Evolutionary conservation across 2,888 invertebrate species (phyloP).

Genomic region (Fabriciana adippe): DNA sequence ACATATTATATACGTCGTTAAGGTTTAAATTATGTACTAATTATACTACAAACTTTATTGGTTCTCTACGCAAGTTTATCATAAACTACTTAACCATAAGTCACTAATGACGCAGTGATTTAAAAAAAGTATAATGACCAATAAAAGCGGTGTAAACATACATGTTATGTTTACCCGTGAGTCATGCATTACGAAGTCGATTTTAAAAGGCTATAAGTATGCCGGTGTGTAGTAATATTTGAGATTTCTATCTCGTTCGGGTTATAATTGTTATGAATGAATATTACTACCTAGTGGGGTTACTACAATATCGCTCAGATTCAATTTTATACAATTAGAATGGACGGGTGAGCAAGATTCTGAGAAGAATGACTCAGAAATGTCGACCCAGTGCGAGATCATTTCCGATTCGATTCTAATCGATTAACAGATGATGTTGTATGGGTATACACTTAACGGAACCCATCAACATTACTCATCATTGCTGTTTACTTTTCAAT

Average conservation of each 20-base stretch:
- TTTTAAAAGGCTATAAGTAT: constrained; percentile 54
- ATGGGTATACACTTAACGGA: constrained; percentile 41
- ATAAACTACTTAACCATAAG: constrained; percentile 39
- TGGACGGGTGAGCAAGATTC: constrained; percentile 49
- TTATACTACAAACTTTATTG: too few species aligned
- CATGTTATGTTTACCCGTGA: constrained; percentile 48
- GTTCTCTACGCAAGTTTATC: constrained; percentile 18
- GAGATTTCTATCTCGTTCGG: constrained; percentile 57
- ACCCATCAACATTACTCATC: constrained; percentile 41
- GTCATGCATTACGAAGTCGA: constrained; percentile 55
- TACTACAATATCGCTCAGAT: constrained; percentile 46
- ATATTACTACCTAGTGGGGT: constrained; percentile 53
- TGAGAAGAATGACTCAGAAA: constrained; percentile 51
- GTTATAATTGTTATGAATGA: constrained; percentile 70
- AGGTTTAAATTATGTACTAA: neutral
- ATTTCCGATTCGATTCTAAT: constrained; percentile 60
- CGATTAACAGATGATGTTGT: constrained; percentile 44
- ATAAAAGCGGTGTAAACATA: constrained; percentile 46
- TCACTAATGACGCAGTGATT: constrained; percentile 57
- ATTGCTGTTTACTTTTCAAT: constrained; percentile 10
- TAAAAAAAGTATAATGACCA: constrained; percentile 60
- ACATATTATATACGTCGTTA: neutral
- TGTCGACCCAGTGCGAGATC: constrained; percentile 53
- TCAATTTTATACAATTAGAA: constrained; percentile 54
- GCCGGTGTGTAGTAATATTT: constrained; percentile 48